A percentile compares a stretch with the other conserved stretches of the same genome.
phyloP scores from a whole-genome alignment of 2,113 vertebrate genomes.

The Cygnus atratus region DNA sequence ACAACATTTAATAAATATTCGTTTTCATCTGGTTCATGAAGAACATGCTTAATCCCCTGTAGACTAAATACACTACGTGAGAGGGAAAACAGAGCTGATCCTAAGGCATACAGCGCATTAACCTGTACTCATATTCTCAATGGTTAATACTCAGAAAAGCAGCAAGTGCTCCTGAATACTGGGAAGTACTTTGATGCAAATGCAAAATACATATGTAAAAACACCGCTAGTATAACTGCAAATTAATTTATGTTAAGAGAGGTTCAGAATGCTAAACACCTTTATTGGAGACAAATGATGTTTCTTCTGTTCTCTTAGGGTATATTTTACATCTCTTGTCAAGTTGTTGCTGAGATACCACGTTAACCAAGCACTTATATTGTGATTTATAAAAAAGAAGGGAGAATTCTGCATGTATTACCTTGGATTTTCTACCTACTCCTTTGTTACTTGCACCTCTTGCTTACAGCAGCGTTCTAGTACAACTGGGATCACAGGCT shows the following conservation, averaged over 20 bases:
- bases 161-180: conserved; percentile 30
- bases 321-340: conserved; percentile 76
- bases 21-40: conserved; percentile 9
- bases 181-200: conserved; percentile 49
- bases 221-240: conserved; percentile 63
- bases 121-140: not conserved
- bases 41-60: conserved; percentile 23
- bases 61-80: not conserved
- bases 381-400: conserved; percentile 75
- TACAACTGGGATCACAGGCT: not conserved
- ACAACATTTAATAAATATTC: conserved; percentile 51
- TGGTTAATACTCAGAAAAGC: conserved; percentile 40
- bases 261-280: conserved; percentile 76
- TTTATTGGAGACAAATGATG: conserved; percentile 69
- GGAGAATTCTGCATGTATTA: conserved; percentile 66
- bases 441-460: conserved; percentile 21
- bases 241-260: conserved; percentile 78
- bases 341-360: conserved; percentile 79
- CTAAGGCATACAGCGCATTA: conserved; percentile 6
- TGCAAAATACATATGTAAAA: conserved; percentile 68
- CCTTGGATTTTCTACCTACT: conserved; percentile 45
- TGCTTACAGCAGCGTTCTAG: conserved; percentile 15
- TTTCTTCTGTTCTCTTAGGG: conserved; percentile 65
- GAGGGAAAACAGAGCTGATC: conserved; percentile 13
- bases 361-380: conserved; percentile 62